Percentiles rank a stretch among this genome's conserved stretches.
phyloP scores from a whole-genome alignment of 30 jellyfish, hydroid and myxozoan species.

The Cassiopea andromeda region DNA sequence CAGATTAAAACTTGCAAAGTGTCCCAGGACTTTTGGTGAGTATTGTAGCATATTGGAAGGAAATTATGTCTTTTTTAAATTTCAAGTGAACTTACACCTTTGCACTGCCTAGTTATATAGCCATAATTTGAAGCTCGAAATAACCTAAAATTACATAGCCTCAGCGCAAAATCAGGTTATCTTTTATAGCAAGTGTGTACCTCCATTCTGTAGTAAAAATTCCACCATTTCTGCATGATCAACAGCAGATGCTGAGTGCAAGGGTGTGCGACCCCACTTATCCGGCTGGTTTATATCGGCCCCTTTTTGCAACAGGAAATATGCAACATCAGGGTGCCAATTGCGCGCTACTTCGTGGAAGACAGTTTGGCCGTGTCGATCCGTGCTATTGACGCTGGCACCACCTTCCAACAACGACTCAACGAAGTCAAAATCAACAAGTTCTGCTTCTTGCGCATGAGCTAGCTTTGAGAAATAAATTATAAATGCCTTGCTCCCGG shows the following conservation, averaged over 20 bases:
- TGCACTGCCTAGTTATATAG: too few relatives aligned
- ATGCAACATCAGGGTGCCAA: conserved; percentile 98
- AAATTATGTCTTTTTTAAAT: too few relatives aligned
- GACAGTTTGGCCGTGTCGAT: conserved; percentile 86
- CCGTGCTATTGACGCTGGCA: conserved; percentile 77
- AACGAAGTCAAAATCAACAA: conserved; percentile 81
- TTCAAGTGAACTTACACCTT: too few relatives aligned
- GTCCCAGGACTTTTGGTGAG: too few relatives aligned
- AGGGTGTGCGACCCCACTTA: conserved; percentile 84
- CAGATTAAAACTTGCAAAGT: too few relatives aligned
- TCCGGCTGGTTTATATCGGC: conserved; percentile 64
- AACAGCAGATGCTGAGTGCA: conserved; percentile 81
- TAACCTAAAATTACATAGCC: too few relatives aligned
- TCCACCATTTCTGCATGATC: conserved; percentile 76
- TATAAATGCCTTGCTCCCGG: conserved; percentile 76
- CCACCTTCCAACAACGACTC: conserved; percentile 80
- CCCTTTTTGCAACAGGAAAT: conserved; percentile 80
- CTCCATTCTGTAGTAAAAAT: conserved; percentile 62
- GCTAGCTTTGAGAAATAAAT: conserved; percentile 77
- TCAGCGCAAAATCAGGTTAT: too few relatives aligned
- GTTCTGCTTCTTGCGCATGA: conserved; percentile 53
- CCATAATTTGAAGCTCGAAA: too few relatives aligned
- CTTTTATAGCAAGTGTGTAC: neutral
- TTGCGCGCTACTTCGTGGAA: conserved; percentile 92
- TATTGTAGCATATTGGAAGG: too few relatives aligned